phyloP scores from a whole-genome alignment of 30 jellyfish, hydroid and myxozoan genomes.

The Cassiopea andromeda region DNA sequence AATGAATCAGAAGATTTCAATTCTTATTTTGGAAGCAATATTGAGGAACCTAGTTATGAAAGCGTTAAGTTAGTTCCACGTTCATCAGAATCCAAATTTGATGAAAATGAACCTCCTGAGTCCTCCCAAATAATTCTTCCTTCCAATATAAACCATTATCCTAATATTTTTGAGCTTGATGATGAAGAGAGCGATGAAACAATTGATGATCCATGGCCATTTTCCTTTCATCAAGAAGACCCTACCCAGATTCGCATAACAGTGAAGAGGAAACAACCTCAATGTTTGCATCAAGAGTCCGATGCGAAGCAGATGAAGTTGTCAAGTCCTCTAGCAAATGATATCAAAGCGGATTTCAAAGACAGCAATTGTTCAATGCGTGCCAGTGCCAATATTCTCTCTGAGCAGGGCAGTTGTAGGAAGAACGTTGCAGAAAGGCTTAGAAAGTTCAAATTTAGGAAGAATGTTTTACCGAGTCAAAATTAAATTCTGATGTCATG shows the following conservation, averaged over 20 bases:
- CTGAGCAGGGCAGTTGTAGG: neutral
- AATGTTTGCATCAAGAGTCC: neutral
- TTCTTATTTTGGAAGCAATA: neutral
- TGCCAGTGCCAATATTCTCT: neutral
- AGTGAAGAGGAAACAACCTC: neutral
- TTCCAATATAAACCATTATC: conserved; percentile 40
- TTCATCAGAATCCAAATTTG: neutral
- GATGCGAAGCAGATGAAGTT: neutral
- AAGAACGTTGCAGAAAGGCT: neutral
- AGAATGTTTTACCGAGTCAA: neutral
- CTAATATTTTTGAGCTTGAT: conserved; percentile 22
- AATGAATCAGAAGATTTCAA: neutral
- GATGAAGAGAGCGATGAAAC: conserved; percentile 4
- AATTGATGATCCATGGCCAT: neutral
- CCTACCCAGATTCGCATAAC: conserved; percentile 20
- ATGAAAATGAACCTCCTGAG: neutral
- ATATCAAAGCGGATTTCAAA: neutral
- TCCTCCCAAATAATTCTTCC: conserved; percentile 11
- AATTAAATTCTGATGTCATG: neutral
- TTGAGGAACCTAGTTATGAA: neutral
- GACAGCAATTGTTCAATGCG: neutral
- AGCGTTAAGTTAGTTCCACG: neutral
- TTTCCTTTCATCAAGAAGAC: conserved; percentile 39
- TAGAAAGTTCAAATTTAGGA: neutral
- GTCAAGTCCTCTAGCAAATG: neutral